Conservation (phyloP, 2,888 invertebrate species). For the Diarsia rubi region DNA sequence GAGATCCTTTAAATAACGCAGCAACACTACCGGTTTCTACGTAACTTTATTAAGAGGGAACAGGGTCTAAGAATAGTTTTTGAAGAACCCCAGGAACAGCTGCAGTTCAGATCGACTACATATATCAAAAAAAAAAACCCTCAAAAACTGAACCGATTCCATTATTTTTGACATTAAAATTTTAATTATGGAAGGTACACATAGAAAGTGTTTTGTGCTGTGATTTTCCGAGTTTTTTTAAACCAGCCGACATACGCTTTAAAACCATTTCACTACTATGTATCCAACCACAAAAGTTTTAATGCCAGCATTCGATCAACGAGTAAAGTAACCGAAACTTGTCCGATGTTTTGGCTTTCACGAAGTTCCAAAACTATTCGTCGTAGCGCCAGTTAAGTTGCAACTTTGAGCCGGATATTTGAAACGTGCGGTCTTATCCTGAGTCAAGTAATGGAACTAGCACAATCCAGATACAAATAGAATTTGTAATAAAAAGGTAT, state of each 20-base stretch:
- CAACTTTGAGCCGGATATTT: slow-evolving; percentile 38
- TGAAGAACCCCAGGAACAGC: too few relatives aligned
- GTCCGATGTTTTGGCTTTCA: slow-evolving; percentile 6
- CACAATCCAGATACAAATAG: neutral
- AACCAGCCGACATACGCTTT: too few relatives aligned
- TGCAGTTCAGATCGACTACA: too few relatives aligned
- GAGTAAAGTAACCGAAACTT: slow-evolving; percentile 6
- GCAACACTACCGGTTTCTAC: neutral
- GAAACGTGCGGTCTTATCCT: slow-evolving; percentile 9
- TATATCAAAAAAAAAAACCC: too few relatives aligned
- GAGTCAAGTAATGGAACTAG: neutral
- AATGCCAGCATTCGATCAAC: slow-evolving; percentile 11
- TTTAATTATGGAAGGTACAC: too few relatives aligned
- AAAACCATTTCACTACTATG: neutral
- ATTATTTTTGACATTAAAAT: too few relatives aligned
- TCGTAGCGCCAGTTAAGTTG: neutral
- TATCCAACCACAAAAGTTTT: neutral
- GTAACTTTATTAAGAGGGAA: neutral
- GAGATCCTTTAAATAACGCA: neutral
- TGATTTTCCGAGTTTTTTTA: too few relatives aligned
- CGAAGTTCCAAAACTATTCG: slow-evolving; percentile 31
- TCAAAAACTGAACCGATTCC: too few relatives aligned
- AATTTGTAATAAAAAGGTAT: neutral
- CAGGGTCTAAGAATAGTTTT: too few relatives aligned
- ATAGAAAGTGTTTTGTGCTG: too few relatives aligned